Evolutionary conservation across 2,113 vertebrate genomes (phyloP).

Genomic region (Aramus guarauna): DNA sequence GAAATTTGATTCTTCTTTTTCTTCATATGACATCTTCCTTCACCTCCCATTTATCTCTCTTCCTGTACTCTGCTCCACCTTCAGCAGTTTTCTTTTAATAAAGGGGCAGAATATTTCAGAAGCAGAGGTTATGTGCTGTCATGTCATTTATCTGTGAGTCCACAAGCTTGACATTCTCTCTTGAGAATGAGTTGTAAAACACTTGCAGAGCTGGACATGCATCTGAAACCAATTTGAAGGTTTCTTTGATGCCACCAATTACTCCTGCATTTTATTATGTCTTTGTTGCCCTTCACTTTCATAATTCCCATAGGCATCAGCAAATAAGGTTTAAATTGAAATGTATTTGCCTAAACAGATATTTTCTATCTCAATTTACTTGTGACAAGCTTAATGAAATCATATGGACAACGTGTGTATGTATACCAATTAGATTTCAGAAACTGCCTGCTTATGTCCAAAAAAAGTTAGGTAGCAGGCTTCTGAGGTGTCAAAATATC

Average conservation of each 20-base stretch:
- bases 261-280: not conserved
- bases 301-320: not conserved
- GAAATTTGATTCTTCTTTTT: not conserved
- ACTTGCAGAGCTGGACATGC: not conserved
- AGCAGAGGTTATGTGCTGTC: not conserved
- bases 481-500: not conserved
- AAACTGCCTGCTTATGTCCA: not conserved
- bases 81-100: not conserved
- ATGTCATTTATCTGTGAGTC: not conserved
- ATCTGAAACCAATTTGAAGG: not conserved
- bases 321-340: constrained; percentile 39
- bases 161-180: not conserved
- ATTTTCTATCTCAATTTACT: constrained; percentile 45
- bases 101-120: not conserved
- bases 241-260: not conserved
- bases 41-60: not conserved
- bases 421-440: not conserved
- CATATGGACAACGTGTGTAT: not conserved
- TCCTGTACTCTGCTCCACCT: not conserved
- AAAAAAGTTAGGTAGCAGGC: not conserved
- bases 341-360: constrained; percentile 1
- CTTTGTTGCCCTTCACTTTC: not conserved
- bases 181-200: not conserved
- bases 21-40: not conserved
- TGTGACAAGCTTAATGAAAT: constrained; percentile 15